phyloP scores from a whole-genome alignment of 2,888 invertebrate species.

The Sepioteuthis lessoniana region DNA sequence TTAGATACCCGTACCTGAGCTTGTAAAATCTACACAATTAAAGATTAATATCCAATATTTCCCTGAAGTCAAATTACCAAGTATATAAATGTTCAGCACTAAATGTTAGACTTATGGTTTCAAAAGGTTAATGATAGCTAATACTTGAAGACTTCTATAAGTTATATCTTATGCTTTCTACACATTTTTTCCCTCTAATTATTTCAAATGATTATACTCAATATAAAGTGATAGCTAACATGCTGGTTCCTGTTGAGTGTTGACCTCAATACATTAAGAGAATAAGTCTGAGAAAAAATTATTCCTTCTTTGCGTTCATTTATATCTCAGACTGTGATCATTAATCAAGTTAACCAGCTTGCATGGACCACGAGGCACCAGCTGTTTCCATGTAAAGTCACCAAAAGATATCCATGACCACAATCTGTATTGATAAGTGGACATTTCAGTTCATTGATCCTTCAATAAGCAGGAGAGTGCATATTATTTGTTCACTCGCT shows the following conservation, averaged over 20 bases:
- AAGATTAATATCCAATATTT: too few species aligned
- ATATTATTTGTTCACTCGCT: neutral
- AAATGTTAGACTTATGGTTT: too few species aligned
- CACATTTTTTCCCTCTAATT: neutral
- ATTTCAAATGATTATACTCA: neutral
- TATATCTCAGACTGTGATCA: neutral
- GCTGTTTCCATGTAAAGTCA: neutral
- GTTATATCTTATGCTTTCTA: neutral
- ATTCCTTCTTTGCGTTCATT: neutral
- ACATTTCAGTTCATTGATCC: neutral
- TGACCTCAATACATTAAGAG: neutral
- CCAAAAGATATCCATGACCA: neutral
- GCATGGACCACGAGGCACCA: neutral
- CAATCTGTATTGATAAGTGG: neutral
- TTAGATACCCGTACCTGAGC: too few species aligned
- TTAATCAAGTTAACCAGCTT: neutral
- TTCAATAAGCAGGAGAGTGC: conserved; percentile 6
- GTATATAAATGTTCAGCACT: too few species aligned
- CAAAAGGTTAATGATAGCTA: too few species aligned
- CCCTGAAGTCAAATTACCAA: too few species aligned
- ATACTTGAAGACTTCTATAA: too few species aligned
- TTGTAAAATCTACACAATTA: too few species aligned
- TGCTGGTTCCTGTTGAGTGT: neutral
- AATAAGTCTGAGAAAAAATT: neutral
- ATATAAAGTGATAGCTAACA: neutral